A percentile compares a stretch with the other conserved stretches of the same genome.
These are phyloP conservation scores for Neocrepidodera transversa DNA, from an alignment of 2,888 invertebrate species.

Conservation along the genomic window DNA sequence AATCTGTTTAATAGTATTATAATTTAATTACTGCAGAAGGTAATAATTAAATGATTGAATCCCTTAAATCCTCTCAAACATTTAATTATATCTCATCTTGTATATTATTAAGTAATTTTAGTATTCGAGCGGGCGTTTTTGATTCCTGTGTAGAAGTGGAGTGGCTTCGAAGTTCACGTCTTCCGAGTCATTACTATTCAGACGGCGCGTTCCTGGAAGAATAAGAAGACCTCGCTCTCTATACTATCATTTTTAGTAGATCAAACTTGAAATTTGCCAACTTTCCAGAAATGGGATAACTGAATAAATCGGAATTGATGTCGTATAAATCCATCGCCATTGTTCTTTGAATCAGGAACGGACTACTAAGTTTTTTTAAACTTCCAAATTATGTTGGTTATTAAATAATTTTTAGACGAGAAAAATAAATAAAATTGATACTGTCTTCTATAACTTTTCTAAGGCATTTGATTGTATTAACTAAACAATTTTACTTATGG, in stretches of 20 bases:
- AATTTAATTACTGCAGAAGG: too few relatives aligned
- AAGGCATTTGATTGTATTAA: too few relatives aligned
- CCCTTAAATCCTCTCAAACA: too few relatives aligned
- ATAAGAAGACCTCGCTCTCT: slow-evolving; percentile 14
- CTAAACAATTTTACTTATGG: too few relatives aligned
- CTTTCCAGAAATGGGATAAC: slow-evolving; percentile 28
- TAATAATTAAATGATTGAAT: too few relatives aligned
- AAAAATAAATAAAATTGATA: too few relatives aligned
- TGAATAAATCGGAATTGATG: slow-evolving; percentile 32
- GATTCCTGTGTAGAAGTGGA: neutral
- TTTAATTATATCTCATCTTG: neutral
- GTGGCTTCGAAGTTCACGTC: slow-evolving; percentile 1
- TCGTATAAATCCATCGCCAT: slow-evolving; percentile 14
- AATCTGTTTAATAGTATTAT: too few relatives aligned
- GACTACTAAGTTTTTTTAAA: neutral
- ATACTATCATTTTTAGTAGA: slow-evolving; percentile 32
- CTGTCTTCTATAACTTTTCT: too few relatives aligned
- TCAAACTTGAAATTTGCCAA: slow-evolving; percentile 32
- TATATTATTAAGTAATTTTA: neutral
- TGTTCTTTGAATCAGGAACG: slow-evolving; percentile 1
- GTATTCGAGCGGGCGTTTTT: neutral
- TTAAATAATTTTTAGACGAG: too few relatives aligned
- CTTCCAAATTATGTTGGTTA: too few relatives aligned
- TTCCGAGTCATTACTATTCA: slow-evolving; percentile 19
- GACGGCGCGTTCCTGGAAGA: slow-evolving; percentile 12